A percentile compares a stretch with the other conserved stretches of the same genome.
Conservation (phyloP, 2,113 vertebrate genomes). For the Malurus cyaneus region DNA sequence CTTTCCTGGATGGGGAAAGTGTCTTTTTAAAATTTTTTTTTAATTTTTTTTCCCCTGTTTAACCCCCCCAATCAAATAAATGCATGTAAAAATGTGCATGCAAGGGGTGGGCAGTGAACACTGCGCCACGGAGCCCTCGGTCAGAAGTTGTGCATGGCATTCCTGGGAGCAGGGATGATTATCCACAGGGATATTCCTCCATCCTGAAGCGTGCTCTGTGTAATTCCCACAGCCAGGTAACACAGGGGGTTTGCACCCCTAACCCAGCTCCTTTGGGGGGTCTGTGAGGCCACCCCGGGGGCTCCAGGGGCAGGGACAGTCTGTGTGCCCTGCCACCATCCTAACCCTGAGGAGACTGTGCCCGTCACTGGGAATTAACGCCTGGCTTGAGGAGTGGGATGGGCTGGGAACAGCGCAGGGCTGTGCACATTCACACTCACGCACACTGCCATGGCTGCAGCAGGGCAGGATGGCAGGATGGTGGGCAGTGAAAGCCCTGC, state of each 20-base stretch:
- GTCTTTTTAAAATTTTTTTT: background rate
- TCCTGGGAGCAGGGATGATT: background rate
- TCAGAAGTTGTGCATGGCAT: accelerated
- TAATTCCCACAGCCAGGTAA: accelerated
- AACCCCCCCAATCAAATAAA: background rate
- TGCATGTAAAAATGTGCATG: background rate
- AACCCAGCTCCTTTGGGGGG: background rate
- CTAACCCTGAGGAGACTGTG: background rate
- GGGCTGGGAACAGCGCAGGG: background rate
- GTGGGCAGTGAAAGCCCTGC: background rate
- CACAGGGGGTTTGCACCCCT: background rate
- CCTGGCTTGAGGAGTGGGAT: background rate
- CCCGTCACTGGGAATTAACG: accelerated
- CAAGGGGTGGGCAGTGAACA: background rate
- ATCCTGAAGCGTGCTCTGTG: accelerated
- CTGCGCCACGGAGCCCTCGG: background rate
- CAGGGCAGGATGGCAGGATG: background rate
- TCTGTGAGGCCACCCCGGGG: accelerated
- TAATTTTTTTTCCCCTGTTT: background rate
- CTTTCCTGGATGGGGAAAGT: background rate
- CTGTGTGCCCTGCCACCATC: background rate
- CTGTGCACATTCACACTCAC: background rate
- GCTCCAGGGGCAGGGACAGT: background rate
- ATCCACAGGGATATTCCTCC: background rate
- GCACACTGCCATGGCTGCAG: background rate